A percentile compares a stretch with the other conserved stretches of the same genome.
Evolutionary conservation across 2,113 vertebrate genomes (phyloP).

Genomic region (Benitochromis conjunctus): DNA sequence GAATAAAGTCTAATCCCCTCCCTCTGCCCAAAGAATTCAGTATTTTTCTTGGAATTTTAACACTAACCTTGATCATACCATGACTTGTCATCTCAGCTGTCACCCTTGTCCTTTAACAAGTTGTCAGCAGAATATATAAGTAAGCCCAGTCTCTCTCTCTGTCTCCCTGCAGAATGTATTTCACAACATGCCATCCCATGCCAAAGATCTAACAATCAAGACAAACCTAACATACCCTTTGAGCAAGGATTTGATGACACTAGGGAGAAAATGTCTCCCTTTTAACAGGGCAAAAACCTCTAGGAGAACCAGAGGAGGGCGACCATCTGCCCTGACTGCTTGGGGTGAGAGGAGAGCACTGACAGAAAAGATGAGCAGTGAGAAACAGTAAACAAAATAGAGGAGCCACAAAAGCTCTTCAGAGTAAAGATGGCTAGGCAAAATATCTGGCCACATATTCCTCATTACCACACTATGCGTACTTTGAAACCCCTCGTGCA

Average conservation of each 20-base stretch:
- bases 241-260: neutral
- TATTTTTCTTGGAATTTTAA: constrained; percentile 27
- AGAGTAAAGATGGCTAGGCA: neutral
- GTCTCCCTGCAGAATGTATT: constrained; percentile 10
- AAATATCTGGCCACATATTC: constrained; percentile 4
- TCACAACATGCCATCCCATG: neutral
- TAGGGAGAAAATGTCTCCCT: neutral
- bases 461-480: neutral
- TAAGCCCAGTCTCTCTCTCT: neutral
- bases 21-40: neutral
- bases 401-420: neutral
- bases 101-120: constrained; percentile 32
- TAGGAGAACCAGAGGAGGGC: neutral
- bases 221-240: neutral
- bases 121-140: constrained; percentile 43
- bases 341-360: neutral
- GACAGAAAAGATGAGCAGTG: neutral
- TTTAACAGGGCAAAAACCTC: neutral
- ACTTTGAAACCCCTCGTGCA: neutral
- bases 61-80: constrained; percentile 50
- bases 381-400: neutral
- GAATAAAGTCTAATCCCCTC: constrained; percentile 32
- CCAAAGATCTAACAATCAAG: neutral
- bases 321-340: neutral
- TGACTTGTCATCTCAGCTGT: constrained; percentile 37